Conservation (phyloP, 2,888 invertebrate genomes). For the Amphipoea lucens region DNA sequence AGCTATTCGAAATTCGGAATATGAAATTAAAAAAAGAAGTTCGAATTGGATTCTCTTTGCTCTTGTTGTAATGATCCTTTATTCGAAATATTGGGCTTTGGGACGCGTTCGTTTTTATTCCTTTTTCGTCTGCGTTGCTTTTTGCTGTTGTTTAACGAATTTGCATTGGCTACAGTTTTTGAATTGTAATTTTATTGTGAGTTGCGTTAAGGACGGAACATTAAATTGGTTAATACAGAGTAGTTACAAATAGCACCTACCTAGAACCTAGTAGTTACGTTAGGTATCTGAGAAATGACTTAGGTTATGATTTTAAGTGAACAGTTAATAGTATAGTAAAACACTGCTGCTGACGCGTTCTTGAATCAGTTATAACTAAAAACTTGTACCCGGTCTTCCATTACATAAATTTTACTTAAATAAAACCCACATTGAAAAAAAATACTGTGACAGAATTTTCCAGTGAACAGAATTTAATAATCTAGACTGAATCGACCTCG, state of each 20-base stretch:
- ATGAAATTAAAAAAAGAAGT: conserved; percentile 27
- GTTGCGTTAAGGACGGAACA: background rate
- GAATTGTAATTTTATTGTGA: background rate
- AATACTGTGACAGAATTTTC: conserved; percentile 9
- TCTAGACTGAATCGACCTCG: conserved; percentile 58
- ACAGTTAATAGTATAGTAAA: background rate
- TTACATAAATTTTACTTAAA: background rate
- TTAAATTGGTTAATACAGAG: background rate
- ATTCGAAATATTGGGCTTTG: conserved; percentile 45
- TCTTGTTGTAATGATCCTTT: conserved; percentile 33
- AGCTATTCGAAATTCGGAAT: conserved; percentile 49
- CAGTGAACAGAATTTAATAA: conserved; percentile 44
- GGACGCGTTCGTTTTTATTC: background rate
- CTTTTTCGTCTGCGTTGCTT: conserved; percentile 20
- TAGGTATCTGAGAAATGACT: background rate
- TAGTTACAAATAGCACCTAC: background rate
- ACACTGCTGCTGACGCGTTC: background rate
- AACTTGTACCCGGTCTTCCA: too few relatives aligned
- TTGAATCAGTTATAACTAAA: background rate
- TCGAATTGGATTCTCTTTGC: conserved; percentile 26
- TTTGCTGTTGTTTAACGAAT: conserved; percentile 10
- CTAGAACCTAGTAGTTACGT: background rate
- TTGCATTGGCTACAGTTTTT: conserved; percentile 1
- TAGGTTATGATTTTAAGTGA: background rate
- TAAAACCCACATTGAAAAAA: conserved; percentile 1